These are phyloP conservation scores for Reinhardtius hippoglossoides DNA, from an alignment of 2,113 vertebrate genomes.

Conservation along the genomic window DNA sequence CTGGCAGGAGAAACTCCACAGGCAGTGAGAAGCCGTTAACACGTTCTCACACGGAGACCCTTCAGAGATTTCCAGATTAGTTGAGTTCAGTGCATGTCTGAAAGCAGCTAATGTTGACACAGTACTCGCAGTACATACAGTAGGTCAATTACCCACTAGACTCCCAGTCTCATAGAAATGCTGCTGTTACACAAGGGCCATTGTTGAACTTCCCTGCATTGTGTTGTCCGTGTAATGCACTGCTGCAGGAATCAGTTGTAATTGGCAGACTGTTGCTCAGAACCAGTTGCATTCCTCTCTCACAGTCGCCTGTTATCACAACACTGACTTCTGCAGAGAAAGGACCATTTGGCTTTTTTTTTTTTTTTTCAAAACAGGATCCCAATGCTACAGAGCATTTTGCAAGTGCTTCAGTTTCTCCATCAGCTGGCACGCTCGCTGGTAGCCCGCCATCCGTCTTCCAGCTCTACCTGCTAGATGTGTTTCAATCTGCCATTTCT, in stretches of 20 bases:
- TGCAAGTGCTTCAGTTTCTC: conserved; percentile 25
- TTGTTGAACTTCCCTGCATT: conserved; percentile 36
- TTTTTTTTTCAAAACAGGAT: neutral
- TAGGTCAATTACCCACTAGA: conserved; percentile 55
- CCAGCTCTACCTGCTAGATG: conserved; percentile 47
- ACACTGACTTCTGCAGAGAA: conserved; percentile 18
- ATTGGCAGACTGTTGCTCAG: conserved; percentile 47
- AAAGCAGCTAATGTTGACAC: conserved; percentile 24
- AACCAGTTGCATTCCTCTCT: conserved; percentile 34
- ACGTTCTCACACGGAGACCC: too few species aligned
- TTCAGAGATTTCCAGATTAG: neutral
- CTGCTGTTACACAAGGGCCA: conserved; percentile 7
- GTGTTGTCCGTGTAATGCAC: conserved; percentile 29
- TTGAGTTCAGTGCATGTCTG: neutral
- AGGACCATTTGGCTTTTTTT: conserved; percentile 8
- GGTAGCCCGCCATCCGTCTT: conserved; percentile 42
- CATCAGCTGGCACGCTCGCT: conserved; percentile 13
- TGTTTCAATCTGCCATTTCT: conserved; percentile 52
- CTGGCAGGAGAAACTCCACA: too few species aligned
- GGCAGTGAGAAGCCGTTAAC: too few species aligned
- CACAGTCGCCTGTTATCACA: conserved; percentile 42
- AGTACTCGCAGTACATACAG: conserved; percentile 35
- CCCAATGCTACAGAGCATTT: conserved; percentile 23
- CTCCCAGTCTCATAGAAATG: conserved; percentile 12
- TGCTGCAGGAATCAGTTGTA: conserved; percentile 29